A percentile compares a stretch with the other conserved stretches of the same genome.
Evolutionary conservation across 2,888 invertebrate genomes (phyloP).

Genomic region (Stenurella melanura): DNA sequence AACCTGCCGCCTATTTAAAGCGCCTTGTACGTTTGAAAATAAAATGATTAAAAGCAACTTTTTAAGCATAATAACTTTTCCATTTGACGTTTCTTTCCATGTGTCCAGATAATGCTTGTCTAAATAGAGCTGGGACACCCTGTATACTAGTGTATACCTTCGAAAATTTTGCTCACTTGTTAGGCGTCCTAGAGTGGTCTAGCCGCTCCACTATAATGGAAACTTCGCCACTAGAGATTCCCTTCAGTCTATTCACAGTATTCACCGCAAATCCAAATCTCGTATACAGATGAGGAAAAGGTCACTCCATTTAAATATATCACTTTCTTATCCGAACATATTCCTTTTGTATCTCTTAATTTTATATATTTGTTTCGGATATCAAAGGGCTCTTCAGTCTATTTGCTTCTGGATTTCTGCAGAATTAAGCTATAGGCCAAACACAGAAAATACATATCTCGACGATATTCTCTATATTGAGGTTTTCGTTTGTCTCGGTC

Average conservation of each 20-base stretch:
- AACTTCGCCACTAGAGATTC: conserved; percentile 55
- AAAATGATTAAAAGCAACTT: no score
- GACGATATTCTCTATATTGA: not conserved
- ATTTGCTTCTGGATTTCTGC: conserved; percentile 12
- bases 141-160: no score
- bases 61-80: no score
- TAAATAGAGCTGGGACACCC: no score
- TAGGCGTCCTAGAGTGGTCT: no score
- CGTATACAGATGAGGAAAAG: conserved; percentile 56
- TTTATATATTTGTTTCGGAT: conserved; percentile 55
- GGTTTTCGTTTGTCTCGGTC: not conserved
- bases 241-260: conserved; percentile 53
- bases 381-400: conserved; percentile 39
- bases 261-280: conserved; percentile 53
- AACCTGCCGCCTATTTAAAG: no score
- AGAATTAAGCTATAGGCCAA: conserved; percentile 14
- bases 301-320: conserved; percentile 56
- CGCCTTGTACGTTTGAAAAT: no score
- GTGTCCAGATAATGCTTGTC: no score
- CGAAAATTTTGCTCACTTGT: no score
- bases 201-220: no score
- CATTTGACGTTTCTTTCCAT: no score
- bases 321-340: conserved; percentile 50
- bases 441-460: not conserved
- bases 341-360: conserved; percentile 47